Conservation (phyloP, 1,140 invertebrate genomes). For the Phocides pigmalion region DNA sequence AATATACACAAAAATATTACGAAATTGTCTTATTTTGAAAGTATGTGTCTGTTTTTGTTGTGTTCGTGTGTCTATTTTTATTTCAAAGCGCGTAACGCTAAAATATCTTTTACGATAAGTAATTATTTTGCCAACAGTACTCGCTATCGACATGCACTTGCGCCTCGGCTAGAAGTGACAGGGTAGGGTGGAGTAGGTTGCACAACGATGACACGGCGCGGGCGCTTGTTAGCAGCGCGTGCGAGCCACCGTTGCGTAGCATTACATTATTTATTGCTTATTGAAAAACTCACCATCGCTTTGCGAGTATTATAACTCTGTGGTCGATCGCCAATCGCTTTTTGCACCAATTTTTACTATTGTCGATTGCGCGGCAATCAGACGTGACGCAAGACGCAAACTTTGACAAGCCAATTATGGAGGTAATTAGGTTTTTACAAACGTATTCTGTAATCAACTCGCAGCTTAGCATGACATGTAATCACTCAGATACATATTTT, state of each 20-base stretch:
- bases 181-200: conserved; percentile 74
- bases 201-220: conserved; percentile 74
- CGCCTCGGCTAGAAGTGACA: conserved; percentile 45
- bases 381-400: conserved; percentile 38
- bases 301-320: conserved; percentile 61
- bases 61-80: too few species aligned
- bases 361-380: conserved; percentile 34
- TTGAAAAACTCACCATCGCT: conserved; percentile 75
- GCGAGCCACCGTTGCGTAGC: conserved; percentile 71
- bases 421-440: conserved; percentile 27
- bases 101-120: too few species aligned
- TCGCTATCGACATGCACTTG: conserved; percentile 38
- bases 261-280: conserved; percentile 80
- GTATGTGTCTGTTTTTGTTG: too few species aligned
- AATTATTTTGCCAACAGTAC: neutral
- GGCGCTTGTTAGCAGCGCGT: conserved; percentile 75
- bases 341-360: conserved; percentile 38
- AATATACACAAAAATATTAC: too few species aligned
- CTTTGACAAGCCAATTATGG: conserved; percentile 17
- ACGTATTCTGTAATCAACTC: conserved; percentile 15
- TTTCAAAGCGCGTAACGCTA: too few species aligned
- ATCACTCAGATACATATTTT: neutral
- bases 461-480: neutral
- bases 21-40: too few species aligned
- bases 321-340: conserved; percentile 42